These are phyloP conservation scores for Anadara kagoshimensis DNA, from an alignment of 1,140 invertebrate genomes.

Conservation along the genomic window DNA sequence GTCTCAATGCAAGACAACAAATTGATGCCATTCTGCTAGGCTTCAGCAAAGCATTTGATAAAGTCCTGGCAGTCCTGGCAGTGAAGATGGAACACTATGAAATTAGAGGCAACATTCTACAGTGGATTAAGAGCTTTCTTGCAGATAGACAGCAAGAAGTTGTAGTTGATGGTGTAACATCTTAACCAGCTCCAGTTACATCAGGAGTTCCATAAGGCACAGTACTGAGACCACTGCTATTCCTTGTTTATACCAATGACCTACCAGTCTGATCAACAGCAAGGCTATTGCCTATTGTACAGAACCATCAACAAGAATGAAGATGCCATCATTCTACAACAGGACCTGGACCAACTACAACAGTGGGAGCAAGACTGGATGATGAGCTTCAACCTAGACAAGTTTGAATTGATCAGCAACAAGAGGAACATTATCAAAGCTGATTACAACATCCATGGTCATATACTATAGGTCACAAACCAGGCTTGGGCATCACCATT, in stretches of 20 bases:
- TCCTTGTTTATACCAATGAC: no score
- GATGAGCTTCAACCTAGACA: neutral
- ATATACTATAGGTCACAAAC: neutral
- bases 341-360: no score
- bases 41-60: slow-evolving; percentile 33
- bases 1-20: slow-evolving; percentile 13
- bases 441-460: neutral
- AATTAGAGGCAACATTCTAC: slow-evolving; percentile 8
- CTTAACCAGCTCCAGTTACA: slow-evolving; percentile 19
- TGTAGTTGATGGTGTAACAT: slow-evolving; percentile 9
- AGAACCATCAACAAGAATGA: neutral
- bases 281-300: neutral
- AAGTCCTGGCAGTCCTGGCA: slow-evolving; percentile 18
- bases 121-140: slow-evolving; percentile 27
- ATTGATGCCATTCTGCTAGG: slow-evolving; percentile 24
- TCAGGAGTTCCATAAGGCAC: slow-evolving; percentile 9
- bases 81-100: slow-evolving; percentile 19
- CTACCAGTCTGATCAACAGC: neutral
- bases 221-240: neutral
- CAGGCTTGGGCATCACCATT: neutral
- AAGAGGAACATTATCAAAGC: neutral
- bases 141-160: slow-evolving; percentile 18
- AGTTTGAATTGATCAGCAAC: neutral
- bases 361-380: neutral
- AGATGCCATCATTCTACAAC: neutral